These are phyloP conservation scores for Ochlodes sylvanus DNA, from an alignment of 2,888 invertebrate species.

Conservation along the genomic window DNA sequence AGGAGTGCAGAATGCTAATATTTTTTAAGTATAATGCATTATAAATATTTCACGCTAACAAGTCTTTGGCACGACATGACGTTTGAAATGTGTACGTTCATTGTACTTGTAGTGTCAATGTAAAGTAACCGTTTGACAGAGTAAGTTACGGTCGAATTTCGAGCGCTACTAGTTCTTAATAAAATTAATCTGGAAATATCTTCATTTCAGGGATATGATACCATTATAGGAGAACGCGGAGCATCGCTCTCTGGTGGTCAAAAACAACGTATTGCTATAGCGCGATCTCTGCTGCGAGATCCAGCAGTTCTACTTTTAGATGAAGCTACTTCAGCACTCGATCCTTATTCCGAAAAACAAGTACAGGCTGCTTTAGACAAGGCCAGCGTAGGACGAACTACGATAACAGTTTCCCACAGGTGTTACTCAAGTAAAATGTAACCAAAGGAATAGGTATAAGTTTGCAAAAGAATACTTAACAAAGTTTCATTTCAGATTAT, in stretches of 20 bases:
- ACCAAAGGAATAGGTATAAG: not conserved
- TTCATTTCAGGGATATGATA: slow-evolving; percentile 87
- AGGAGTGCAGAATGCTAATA: no score
- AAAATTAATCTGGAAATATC: not conserved
- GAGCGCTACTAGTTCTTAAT: no score
- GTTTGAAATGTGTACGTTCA: no score
- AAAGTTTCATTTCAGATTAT: slow-evolving; percentile 72
- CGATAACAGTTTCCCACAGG: slow-evolving; percentile 89
- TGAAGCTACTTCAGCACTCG: slow-evolving; percentile 94
- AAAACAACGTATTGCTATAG: slow-evolving; percentile 94
- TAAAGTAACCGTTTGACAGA: no score
- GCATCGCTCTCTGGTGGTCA: slow-evolving; percentile 93
- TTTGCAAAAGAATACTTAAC: not conserved
- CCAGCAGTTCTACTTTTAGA: slow-evolving; percentile 91
- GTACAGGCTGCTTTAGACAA: slow-evolving; percentile 92
- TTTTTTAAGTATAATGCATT: no score
- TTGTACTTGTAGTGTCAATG: no score
- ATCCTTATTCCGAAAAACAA: slow-evolving; percentile 91
- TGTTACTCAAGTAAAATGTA: slow-evolving; percentile 39
- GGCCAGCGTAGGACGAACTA: slow-evolving; percentile 90
- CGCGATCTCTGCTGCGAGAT: slow-evolving; percentile 90
- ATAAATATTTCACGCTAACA: no score
- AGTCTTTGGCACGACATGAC: no score
- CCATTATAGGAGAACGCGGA: slow-evolving; percentile 92
- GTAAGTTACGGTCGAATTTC: no score